Evolutionary conservation across 2,113 vertebrate species (phyloP).

Genomic region (Cephalopholis sonnerati): DNA sequence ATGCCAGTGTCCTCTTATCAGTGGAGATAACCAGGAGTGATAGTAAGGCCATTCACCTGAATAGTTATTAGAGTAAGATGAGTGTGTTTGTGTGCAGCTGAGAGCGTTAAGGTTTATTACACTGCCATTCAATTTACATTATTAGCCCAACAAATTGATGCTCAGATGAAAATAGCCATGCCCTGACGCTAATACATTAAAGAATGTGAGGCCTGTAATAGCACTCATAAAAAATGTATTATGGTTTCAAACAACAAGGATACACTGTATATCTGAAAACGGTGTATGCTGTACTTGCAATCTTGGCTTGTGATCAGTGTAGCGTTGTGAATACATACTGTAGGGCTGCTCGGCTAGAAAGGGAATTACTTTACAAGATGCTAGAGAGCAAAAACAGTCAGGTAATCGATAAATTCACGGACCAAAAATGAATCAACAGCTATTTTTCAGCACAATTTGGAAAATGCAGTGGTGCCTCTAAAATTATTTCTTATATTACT

Average conservation of each 20-base stretch:
- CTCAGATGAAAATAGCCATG: neutral
- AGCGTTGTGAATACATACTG: neutral
- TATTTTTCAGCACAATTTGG: neutral
- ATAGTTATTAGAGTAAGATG: neutral
- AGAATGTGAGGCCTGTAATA: neutral
- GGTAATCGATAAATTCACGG: no score
- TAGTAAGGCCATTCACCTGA: neutral
- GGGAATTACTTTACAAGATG: neutral
- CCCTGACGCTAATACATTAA: neutral
- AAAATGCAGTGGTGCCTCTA: neutral
- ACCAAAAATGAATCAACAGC: neutral
- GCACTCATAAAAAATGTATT: conserved; percentile 10
- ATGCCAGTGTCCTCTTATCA: neutral
- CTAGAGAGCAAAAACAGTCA: neutral
- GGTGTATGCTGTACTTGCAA: neutral
- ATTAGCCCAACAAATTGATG: neutral
- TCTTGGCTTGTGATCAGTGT: neutral
- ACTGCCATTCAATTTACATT: neutral
- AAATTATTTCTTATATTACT: neutral
- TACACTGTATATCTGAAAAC: neutral
- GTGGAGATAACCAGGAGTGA: neutral
- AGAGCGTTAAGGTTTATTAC: neutral
- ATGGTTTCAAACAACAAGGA: neutral
- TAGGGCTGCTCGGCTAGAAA: neutral
- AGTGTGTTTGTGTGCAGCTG: neutral